A percentile compares a stretch with the other conserved stretches of the same genome.
These are phyloP conservation scores for Pluvianellus socialis DNA, from an alignment of 2,113 vertebrate species.

Conservation along the genomic window DNA sequence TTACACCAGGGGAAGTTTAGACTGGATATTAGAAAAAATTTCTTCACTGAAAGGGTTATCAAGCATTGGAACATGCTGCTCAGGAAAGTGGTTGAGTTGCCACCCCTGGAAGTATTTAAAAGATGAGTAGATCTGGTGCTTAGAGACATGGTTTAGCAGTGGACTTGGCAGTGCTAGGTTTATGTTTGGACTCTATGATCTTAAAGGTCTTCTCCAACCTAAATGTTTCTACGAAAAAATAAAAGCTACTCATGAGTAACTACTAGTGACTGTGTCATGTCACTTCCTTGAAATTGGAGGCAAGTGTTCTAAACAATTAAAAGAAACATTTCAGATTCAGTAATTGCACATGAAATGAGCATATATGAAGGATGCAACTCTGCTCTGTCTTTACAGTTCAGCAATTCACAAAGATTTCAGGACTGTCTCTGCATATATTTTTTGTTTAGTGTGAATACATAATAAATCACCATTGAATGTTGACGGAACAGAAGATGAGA, in stretches of 20 bases:
- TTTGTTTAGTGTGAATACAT: background rate
- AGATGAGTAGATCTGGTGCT: background rate
- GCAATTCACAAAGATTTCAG: background rate
- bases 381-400: background rate
- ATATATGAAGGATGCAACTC: background rate
- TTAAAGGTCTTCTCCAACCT: background rate
- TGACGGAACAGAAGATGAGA: background rate
- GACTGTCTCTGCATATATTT: background rate
- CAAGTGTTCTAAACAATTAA: background rate
- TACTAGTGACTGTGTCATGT: background rate
- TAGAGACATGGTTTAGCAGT: background rate
- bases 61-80: background rate
- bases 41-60: background rate
- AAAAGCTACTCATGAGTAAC: background rate
- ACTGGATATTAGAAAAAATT: background rate
- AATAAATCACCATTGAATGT: background rate
- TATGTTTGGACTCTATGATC: background rate
- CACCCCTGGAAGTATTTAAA: background rate
- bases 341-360: background rate
- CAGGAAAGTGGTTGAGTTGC: background rate
- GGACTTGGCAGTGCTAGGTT: background rate
- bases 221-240: background rate
- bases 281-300: background rate
- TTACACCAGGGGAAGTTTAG: background rate
- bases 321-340: background rate